phyloP scores from a whole-genome alignment of 1,140 invertebrate genomes.

The Halictus rubicundus region DNA sequence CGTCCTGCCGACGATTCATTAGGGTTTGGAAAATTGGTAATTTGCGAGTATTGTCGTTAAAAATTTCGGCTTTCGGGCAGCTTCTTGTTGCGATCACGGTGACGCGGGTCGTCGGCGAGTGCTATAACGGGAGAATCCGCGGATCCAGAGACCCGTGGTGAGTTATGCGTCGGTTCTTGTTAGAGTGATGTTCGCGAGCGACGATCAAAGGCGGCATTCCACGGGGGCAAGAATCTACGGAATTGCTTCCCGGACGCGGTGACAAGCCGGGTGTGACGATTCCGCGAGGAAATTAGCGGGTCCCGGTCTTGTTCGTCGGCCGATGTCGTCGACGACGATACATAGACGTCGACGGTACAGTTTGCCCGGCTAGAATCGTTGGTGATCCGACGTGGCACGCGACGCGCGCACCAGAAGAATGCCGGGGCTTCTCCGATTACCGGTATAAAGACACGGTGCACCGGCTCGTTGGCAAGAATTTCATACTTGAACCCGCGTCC shows the following conservation, averaged over 20 bases:
- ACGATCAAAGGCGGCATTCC: conserved; percentile 69
- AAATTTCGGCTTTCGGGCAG: too few species aligned
- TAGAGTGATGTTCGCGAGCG: conserved; percentile 53
- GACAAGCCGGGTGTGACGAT: conserved; percentile 58
- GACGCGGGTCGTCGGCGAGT: not conserved
- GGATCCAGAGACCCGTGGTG: conserved; percentile 17
- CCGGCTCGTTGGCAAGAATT: not conserved
- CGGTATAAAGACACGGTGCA: not conserved
- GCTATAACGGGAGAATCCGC: conserved; percentile 48
- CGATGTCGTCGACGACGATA: conserved; percentile 14
- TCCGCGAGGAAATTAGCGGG: conserved; percentile 62
- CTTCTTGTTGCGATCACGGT: too few species aligned
- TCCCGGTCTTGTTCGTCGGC: conserved; percentile 35
- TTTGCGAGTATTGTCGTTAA: too few species aligned
- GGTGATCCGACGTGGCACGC: not conserved
- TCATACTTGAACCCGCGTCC: not conserved
- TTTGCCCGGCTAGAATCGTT: not conserved
- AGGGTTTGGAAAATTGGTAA: too few species aligned
- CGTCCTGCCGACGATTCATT: too few species aligned
- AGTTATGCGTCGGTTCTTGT: conserved; percentile 56
- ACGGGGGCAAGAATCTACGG: conserved; percentile 60
- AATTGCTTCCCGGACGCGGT: conserved; percentile 63
- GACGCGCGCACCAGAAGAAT: conserved; percentile 1
- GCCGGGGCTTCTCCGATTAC: conserved; percentile 4
- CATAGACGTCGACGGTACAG: conserved; percentile 17